These are phyloP conservation scores for Micropoecilia bifurca DNA, from an alignment of 2,797 vertebrate genomes.

Conservation along the genomic window DNA sequence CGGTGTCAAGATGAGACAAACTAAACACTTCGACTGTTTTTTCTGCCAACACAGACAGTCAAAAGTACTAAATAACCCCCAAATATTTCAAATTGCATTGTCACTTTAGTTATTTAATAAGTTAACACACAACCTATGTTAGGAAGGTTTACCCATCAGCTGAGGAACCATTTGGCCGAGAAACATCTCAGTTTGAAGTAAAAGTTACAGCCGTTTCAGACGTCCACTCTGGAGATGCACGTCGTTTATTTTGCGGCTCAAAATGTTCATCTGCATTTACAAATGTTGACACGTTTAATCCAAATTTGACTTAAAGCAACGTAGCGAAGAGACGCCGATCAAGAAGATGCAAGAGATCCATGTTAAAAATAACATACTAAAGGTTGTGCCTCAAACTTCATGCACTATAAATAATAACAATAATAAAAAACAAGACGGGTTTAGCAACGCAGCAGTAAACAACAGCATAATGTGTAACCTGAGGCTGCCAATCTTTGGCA, in stretches of 20 bases:
- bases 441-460: constrained; percentile 56
- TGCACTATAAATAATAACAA: constrained; percentile 41
- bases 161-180: constrained; percentile 24
- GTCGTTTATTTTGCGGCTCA: neutral
- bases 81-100: neutral
- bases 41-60: neutral
- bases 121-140: neutral
- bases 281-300: constrained; percentile 69
- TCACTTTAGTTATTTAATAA: neutral
- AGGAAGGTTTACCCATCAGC: neutral
- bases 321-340: constrained; percentile 78
- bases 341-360: constrained; percentile 67
- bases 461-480: constrained; percentile 64
- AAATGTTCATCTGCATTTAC: constrained; percentile 50
- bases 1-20: neutral
- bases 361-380: constrained; percentile 47
- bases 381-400: constrained; percentile 30
- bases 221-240: constrained; percentile 24
- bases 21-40: neutral
- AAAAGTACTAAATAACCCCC: neutral
- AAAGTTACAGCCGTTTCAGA: constrained; percentile 42
- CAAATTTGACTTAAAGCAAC: constrained; percentile 36
- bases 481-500: constrained; percentile 68
- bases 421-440: constrained; percentile 44
- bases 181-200: constrained; percentile 68